Evolutionary conservation across 2,888 invertebrate species (phyloP).

Genomic region (Hemicrepidius hirtus): DNA sequence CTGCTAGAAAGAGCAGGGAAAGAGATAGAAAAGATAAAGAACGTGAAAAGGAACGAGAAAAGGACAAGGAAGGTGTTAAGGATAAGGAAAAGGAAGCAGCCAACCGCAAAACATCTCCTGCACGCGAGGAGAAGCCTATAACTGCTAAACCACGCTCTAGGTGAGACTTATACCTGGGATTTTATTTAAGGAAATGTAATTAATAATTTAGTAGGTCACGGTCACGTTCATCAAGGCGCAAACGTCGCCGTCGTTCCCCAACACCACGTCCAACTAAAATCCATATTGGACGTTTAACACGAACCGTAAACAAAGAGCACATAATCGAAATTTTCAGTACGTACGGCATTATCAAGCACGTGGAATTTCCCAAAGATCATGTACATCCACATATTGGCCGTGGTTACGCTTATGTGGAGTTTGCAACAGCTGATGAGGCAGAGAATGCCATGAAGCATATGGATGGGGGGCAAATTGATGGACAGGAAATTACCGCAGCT

Average conservation of each 20-base stretch:
- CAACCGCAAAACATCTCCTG: conserved; percentile 54
- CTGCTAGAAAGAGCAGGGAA: conserved; percentile 67
- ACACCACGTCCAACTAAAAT: conserved; percentile 94
- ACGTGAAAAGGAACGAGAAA: conserved; percentile 65
- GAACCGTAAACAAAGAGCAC: conserved; percentile 95
- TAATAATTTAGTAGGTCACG: conserved; percentile 67
- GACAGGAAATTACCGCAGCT: conserved; percentile 89
- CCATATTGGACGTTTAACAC: conserved; percentile 93
- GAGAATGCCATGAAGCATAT: conserved; percentile 99
- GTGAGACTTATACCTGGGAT: conserved; percentile 15
- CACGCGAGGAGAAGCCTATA: conserved; percentile 44
- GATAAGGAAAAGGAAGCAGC: conserved; percentile 71
- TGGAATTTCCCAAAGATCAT: conserved; percentile 93
- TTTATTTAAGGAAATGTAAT: too few relatives aligned
- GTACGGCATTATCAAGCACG: conserved; percentile 88
- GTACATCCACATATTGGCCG: conserved; percentile 91
- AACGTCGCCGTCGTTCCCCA: conserved; percentile 88
- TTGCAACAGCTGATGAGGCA: conserved; percentile 93
- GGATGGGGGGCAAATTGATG: conserved; percentile 98
- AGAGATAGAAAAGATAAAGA: conserved; percentile 70
- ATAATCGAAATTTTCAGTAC: conserved; percentile 93
- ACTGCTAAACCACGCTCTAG: conserved; percentile 38
- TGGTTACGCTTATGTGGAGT: conserved; percentile 97
- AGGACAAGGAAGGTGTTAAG: conserved; percentile 54
- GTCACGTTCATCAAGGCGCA: conserved; percentile 80